Evolutionary conservation across 2,888 invertebrate species (phyloP).

Genomic region (Chaetogeoica ovagalla): DNA sequence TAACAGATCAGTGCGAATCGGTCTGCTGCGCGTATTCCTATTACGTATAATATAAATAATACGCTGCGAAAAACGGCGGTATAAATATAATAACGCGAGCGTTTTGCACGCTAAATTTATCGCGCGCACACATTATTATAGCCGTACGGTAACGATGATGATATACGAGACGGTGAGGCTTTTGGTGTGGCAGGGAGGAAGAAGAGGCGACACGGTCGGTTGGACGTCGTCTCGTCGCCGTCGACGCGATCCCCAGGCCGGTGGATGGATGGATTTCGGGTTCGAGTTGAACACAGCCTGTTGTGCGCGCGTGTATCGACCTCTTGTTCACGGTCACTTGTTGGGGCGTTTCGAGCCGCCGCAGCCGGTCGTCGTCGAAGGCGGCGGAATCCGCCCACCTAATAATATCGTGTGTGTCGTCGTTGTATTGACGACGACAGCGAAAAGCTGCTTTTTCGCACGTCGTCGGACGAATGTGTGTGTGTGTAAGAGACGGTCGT

Average conservation of each 20-base stretch:
- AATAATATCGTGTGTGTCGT: conserved; percentile 38
- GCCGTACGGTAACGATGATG: conserved; percentile 16
- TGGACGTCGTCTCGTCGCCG: conserved; percentile 16
- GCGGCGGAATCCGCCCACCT: conserved; percentile 45
- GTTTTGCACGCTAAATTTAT: too few species aligned
- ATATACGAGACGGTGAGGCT: conserved; percentile 2
- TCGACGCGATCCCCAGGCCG: conserved; percentile 15
- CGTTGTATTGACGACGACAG: background rate
- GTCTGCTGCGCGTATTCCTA: too few species aligned
- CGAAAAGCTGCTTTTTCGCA: conserved; percentile 22
- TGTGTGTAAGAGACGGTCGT: conserved; percentile 16
- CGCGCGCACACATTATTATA: background rate
- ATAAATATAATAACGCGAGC: too few species aligned
- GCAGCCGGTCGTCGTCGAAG: conserved; percentile 17
- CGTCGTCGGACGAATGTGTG: background rate
- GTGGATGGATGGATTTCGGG: conserved; percentile 44
- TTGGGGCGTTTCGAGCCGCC: conserved; percentile 44
- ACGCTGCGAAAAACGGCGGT: too few species aligned
- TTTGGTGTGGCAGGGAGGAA: too few species aligned
- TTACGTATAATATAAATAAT: too few species aligned
- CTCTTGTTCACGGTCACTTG: conserved; percentile 53
- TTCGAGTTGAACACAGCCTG: conserved; percentile 48
- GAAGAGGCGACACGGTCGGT: conserved; percentile 50
- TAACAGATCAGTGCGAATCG: too few species aligned
- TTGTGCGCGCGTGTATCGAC: conserved; percentile 6